Conservation (phyloP, 2,113 vertebrate species). For the Chaetura pelagica region DNA sequence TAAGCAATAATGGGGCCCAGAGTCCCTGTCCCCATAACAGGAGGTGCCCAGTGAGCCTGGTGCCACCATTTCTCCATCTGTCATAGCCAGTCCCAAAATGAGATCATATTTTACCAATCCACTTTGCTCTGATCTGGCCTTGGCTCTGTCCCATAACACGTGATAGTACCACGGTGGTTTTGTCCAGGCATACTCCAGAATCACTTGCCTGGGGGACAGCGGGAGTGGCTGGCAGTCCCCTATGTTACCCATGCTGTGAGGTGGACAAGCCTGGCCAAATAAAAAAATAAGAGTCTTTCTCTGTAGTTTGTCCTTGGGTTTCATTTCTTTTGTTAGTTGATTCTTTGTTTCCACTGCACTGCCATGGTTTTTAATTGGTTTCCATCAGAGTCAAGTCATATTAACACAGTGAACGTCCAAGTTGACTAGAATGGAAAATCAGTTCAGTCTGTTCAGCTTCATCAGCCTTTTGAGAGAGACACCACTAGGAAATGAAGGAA, state of each 20-base stretch:
- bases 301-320: neutral
- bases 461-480: neutral
- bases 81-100: neutral
- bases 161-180: neutral
- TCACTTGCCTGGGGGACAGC: no score
- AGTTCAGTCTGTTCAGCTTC: neutral
- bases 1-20: neutral
- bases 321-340: neutral
- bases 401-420: neutral
- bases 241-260: neutral
- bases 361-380: neutral
- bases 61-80: neutral
- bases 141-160: rapidly evolving
- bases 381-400: neutral
- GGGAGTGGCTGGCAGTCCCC: neutral
- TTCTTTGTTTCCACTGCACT: slow-evolving; percentile 20
- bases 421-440: neutral
- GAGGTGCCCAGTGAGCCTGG: neutral
- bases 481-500: neutral
- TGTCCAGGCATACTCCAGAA: no score
- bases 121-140: neutral
- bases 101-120: neutral
- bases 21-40: rapidly evolving
- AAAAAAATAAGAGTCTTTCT: neutral
- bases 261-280: neutral